phyloP scores from a whole-genome alignment of 1,140 invertebrate genomes.

The Monomorium pharaonis region DNA sequence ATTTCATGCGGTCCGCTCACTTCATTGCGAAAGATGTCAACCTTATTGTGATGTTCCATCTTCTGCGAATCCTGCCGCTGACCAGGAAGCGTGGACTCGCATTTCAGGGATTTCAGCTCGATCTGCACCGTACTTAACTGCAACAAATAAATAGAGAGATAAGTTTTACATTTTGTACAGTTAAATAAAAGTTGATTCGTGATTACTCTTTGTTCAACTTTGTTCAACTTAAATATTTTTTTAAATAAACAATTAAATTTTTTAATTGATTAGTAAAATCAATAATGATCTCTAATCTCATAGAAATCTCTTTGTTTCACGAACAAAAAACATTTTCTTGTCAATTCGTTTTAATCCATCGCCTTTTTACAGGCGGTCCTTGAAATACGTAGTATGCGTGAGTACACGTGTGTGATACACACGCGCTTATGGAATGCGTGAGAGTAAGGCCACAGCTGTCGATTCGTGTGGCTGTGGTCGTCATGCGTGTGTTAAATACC shows the following conservation, averaged over 20 bases:
- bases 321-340: neutral
- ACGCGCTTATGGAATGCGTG: constrained; percentile 32
- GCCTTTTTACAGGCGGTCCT: constrained; percentile 28
- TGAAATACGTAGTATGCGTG: constrained; percentile 21
- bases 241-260: neutral
- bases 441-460: constrained; percentile 50
- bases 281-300: neutral
- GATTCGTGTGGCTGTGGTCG: constrained; percentile 36
- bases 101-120: constrained; percentile 85
- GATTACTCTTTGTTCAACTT: no score
- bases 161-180: neutral
- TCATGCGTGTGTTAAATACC: constrained; percentile 42
- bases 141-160: constrained; percentile 54
- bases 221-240: neutral
- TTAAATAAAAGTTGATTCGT: neutral
- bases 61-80: neutral
- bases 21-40: constrained; percentile 7
- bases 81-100: constrained; percentile 78
- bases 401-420: constrained; percentile 10
- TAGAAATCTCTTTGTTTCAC: neutral
- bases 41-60: constrained; percentile 1
- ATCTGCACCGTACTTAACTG: constrained; percentile 86
- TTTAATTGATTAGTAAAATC: neutral
- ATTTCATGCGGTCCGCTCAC: constrained; percentile 64
- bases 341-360: constrained; percentile 29